A percentile compares a stretch with the other conserved stretches of the same genome.
Evolutionary conservation across 2,888 invertebrate species (phyloP).

Genomic region (Brassicogethes aeneus): DNA sequence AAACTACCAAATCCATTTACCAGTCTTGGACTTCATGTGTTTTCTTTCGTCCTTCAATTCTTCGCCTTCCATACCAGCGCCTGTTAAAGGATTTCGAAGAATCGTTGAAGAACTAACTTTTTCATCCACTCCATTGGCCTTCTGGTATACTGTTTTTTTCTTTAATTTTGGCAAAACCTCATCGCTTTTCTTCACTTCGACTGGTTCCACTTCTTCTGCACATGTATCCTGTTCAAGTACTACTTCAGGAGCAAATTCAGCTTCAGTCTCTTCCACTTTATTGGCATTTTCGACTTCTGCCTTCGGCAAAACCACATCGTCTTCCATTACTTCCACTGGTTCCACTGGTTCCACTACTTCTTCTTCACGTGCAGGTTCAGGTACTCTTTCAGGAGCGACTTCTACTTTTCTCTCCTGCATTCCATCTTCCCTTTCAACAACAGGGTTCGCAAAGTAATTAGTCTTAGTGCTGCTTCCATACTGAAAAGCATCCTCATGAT

Average conservation of each 20-base stretch:
- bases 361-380: too few species aligned
- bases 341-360: too few species aligned
- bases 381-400: too few species aligned
- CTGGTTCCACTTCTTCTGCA: not conserved
- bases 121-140: too few species aligned
- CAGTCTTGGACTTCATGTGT: constrained; percentile 5
- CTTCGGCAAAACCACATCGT: not conserved
- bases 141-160: too few species aligned
- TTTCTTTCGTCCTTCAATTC: constrained; percentile 20
- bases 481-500: constrained; percentile 19
- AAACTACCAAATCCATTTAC: not conserved
- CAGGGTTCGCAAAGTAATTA: too few species aligned
- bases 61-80: constrained; percentile 24
- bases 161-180: too few species aligned
- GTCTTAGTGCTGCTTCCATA: constrained; percentile 11
- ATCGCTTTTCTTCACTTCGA: not conserved
- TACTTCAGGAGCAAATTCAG: not conserved
- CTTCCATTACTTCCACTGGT: too few species aligned
- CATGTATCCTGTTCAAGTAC: not conserved
- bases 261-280: not conserved
- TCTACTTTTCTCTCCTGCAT: too few species aligned
- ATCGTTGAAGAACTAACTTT: constrained; percentile 16
- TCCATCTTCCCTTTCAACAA: too few species aligned
- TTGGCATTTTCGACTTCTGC: not conserved
- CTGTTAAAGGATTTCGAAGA: constrained; percentile 26